Conservation (phyloP, 1,140 invertebrate species). For the Apis laboriosa region DNA sequence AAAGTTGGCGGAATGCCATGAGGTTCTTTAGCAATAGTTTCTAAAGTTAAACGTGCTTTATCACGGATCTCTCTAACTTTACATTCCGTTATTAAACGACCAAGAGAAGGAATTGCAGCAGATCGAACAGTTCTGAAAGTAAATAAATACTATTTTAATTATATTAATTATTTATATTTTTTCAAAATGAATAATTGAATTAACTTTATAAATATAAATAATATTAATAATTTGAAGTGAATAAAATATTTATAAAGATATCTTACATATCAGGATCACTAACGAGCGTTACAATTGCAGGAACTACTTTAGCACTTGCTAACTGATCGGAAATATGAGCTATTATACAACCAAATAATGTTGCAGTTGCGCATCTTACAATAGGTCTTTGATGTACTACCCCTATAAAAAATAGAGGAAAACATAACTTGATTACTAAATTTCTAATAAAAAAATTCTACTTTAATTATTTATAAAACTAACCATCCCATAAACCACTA, state of each 20-base stretch:
- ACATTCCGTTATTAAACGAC: slow-evolving; percentile 84
- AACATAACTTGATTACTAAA: slow-evolving; percentile 11
- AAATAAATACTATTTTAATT: slow-evolving; percentile 8
- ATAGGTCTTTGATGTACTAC: slow-evolving; percentile 85
- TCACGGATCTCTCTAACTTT: slow-evolving; percentile 83
- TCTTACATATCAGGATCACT: slow-evolving; percentile 87
- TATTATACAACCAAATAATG: slow-evolving; percentile 84
- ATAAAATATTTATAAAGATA: slow-evolving; percentile 28
- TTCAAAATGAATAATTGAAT: not conserved
- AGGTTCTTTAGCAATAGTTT: slow-evolving; percentile 81
- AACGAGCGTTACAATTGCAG: slow-evolving; percentile 87
- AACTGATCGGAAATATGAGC: slow-evolving; percentile 82
- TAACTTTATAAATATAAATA: not conserved
- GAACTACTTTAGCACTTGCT: slow-evolving; percentile 83
- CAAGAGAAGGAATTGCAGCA: slow-evolving; percentile 85
- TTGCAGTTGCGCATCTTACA: slow-evolving; percentile 83
- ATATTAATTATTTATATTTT: not conserved
- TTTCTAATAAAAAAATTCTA: not conserved
- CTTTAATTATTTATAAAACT: slow-evolving; percentile 9
- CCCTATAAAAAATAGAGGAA: slow-evolving; percentile 73
- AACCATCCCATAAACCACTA: slow-evolving; percentile 86
- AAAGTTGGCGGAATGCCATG: slow-evolving; percentile 75
- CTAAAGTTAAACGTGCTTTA: slow-evolving; percentile 87
- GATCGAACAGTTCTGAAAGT: slow-evolving; percentile 83
- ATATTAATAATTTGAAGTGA: not conserved